These are phyloP conservation scores for Clepsis dumicolana DNA, from an alignment of 2,888 invertebrate species.

Conservation along the genomic window DNA sequence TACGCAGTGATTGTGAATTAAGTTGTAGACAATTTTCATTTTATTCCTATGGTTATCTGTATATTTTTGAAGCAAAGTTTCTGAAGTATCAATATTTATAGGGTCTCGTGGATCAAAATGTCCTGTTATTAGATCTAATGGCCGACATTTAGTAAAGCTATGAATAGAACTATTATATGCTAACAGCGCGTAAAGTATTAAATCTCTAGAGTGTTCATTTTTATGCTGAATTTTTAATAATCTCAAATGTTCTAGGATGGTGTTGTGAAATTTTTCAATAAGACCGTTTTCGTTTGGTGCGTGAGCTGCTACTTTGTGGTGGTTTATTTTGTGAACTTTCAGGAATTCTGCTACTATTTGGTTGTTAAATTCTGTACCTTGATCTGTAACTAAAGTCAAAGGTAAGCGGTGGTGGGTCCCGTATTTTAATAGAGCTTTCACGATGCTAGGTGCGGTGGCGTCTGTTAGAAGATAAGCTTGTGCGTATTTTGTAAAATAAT, in stretches of 20 bases:
- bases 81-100: background rate
- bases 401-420: background rate
- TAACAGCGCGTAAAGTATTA: background rate
- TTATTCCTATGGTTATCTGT: background rate
- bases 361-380: background rate
- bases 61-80: conserved; percentile 5
- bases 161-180: conserved; percentile 12
- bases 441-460: too few species aligned
- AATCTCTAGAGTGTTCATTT: too few species aligned
- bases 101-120: conserved; percentile 13
- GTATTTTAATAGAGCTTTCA: conserved; percentile 45
- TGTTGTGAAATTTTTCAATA: background rate
- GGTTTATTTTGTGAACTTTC: background rate
- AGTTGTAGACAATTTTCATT: conserved; percentile 10
- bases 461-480: too few species aligned
- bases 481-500: too few species aligned
- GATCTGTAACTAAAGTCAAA: background rate
- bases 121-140: background rate
- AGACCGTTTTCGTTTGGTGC: conserved; percentile 2
- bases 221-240: background rate
- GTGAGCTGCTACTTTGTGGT: background rate
- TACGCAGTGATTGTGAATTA: too few species aligned
- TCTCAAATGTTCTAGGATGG: background rate
- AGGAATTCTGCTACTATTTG: background rate
- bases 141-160: background rate